Percentiles rank a stretch among this genome's conserved stretches.
phyloP scores from a whole-genome alignment of 2,113 vertebrate species.

The Microcebus lehilahytsara region DNA sequence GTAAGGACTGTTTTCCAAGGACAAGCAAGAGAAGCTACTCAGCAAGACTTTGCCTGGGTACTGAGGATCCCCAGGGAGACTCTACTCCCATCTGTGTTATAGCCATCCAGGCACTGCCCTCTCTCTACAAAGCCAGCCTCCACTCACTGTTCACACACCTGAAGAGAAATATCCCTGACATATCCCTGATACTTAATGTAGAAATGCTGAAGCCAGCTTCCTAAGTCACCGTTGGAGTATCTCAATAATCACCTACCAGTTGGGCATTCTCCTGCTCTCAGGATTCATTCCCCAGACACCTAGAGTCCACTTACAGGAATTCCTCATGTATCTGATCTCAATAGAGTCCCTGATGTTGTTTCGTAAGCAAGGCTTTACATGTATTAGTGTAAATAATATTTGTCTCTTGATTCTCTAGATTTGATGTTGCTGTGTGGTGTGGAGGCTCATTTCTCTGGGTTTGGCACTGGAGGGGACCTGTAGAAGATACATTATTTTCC shows the following conservation, averaged over 20 bases:
- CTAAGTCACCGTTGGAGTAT: background rate
- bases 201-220: background rate
- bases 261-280: background rate
- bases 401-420: background rate
- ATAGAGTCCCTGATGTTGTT: background rate
- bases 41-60: background rate
- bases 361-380: background rate
- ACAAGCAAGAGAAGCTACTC: background rate
- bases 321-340: background rate
- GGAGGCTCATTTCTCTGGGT: background rate
- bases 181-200: background rate
- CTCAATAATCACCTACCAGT: background rate
- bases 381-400: background rate
- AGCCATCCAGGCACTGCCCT: background rate
- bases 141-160: rapidly evolving
- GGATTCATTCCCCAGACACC: background rate
- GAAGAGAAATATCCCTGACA: background rate
- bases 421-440: background rate
- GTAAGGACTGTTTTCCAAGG: background rate
- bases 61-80: background rate
- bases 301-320: no score
- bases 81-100: background rate
- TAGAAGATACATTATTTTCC: background rate
- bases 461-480: background rate
- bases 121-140: background rate